Evolutionary conservation across 1,140 invertebrate genomes (phyloP), one percentile per base, ranked within the genome.

Genomic region (Littorina saxatilis): DNA sequence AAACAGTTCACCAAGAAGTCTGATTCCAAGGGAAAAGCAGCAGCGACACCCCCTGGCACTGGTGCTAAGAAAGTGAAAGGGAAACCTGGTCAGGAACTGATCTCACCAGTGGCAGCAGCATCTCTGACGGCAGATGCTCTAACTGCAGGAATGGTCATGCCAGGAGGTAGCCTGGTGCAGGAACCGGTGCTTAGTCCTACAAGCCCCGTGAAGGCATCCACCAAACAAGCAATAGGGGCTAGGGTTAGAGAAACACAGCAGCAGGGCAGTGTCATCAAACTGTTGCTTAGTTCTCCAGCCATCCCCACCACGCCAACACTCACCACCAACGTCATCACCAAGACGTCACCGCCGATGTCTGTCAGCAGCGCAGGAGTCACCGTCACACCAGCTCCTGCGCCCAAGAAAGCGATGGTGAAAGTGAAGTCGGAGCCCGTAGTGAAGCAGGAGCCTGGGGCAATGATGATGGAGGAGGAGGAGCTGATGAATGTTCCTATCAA

Each of bases 191-290:
- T 23, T 2, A 20, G n/a, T 32, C 13, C 70, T 39, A 17, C n/a
- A 13, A 78, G 35, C 17, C 76, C 76, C n/a, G 52, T 78, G 17
- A 78, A 78, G 35, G 20, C 55, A 23, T 58, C 55, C 15, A 52
- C 47, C 55, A 78, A 78, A 43, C 76, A 78, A 40, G 76, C 76
- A 9, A 63, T 63, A 32, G 58, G 35, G 0, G 39, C 76, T n/a
- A 78, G 66, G 47, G 66, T 37, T 20, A 66, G 66, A 72, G 70
- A 58, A 32, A 73, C 40, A 58, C 50, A 68, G 40, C 52, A 23
- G 1, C 76, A 81, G 79, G 55, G 77, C 15, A 89, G 88, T 85
- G 88, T 89, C 27, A 88, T 89, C 68, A 89, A 89, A 73, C 80
- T 88, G n/a, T 61, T 89, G 23, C 79, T 89, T 0, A 89, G 85